Conservation (phyloP, 2,113 vertebrate species). For the Oncorhynchus gorbuscha region DNA sequence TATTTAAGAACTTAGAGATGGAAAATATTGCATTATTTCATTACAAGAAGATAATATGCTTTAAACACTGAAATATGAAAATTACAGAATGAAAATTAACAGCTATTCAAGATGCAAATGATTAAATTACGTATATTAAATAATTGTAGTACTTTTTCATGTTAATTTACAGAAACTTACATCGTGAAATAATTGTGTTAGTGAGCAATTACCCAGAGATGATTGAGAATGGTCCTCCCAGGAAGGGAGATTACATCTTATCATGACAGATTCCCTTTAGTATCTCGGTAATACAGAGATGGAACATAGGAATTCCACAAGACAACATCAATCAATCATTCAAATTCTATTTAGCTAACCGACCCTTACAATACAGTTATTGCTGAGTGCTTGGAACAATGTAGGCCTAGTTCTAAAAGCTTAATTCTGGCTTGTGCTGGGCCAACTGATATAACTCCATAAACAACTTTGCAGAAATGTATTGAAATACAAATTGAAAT, state of each 20-base stretch:
- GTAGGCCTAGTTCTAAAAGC: background rate
- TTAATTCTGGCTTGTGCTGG: no score
- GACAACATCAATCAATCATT: background rate
- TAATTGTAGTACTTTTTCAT: background rate
- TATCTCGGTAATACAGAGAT: background rate
- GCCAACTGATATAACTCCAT: background rate
- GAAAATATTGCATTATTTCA: slow-evolving; percentile 29
- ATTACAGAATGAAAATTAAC: slow-evolving; percentile 2
- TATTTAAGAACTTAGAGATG: slow-evolving; percentile 29
- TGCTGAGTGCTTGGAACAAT: no score
- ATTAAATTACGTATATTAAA: background rate
- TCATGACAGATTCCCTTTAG: background rate
- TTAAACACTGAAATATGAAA: slow-evolving; percentile 6
- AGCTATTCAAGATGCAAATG: no score
- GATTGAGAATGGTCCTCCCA: background rate
- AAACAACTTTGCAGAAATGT: background rate
- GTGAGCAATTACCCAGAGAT: background rate
- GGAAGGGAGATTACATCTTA: background rate
- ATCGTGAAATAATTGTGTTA: background rate
- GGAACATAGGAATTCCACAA: background rate
- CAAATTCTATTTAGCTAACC: no score
- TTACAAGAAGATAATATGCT: slow-evolving; percentile 41
- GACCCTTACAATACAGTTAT: no score
- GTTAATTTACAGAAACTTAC: no score
- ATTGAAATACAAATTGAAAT: background rate